phyloP scores from a whole-genome alignment of 2,888 invertebrate genomes.

The Drosophila ezoana region DNA sequence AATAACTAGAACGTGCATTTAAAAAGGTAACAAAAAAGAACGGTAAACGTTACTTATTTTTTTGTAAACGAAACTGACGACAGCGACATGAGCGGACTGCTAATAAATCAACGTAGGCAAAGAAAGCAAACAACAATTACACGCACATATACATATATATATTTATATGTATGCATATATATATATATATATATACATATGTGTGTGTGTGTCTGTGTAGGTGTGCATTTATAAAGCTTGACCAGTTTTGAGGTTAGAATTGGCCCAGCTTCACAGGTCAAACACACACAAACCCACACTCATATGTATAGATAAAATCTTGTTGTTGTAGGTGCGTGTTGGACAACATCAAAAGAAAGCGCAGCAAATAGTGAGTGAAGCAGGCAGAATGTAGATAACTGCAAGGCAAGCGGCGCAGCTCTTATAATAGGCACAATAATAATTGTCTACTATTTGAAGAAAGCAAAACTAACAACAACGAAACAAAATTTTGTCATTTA shows the following conservation, averaged over 20 bases:
- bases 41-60: constrained; percentile 52
- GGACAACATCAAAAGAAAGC: constrained; percentile 45
- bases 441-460: constrained; percentile 55
- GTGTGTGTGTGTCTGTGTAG: constrained; percentile 11
- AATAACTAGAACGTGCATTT: constrained; percentile 61
- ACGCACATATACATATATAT: constrained; percentile 2
- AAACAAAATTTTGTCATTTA: constrained; percentile 47
- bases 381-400: constrained; percentile 29
- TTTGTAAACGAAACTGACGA: constrained; percentile 40
- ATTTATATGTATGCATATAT: not conserved
- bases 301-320: constrained; percentile 3
- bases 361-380: constrained; percentile 22
- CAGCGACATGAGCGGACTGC: constrained; percentile 45
- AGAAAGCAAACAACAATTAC: constrained; percentile 54
- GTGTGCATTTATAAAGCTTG: constrained; percentile 33
- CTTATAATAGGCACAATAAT: constrained; percentile 34
- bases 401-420: constrained; percentile 14
- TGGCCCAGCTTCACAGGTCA: constrained; percentile 57
- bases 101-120: constrained; percentile 62
- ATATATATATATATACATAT: not conserved
- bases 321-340: constrained; percentile 34
- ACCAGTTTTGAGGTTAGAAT: constrained; percentile 74
- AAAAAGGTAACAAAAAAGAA: constrained; percentile 43
- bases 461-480: constrained; percentile 47
- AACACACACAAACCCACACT: constrained; percentile 20